These are phyloP conservation scores for Malaclemys terrapin DNA, from an alignment of 2,113 vertebrate genomes.

Conservation along the genomic window DNA sequence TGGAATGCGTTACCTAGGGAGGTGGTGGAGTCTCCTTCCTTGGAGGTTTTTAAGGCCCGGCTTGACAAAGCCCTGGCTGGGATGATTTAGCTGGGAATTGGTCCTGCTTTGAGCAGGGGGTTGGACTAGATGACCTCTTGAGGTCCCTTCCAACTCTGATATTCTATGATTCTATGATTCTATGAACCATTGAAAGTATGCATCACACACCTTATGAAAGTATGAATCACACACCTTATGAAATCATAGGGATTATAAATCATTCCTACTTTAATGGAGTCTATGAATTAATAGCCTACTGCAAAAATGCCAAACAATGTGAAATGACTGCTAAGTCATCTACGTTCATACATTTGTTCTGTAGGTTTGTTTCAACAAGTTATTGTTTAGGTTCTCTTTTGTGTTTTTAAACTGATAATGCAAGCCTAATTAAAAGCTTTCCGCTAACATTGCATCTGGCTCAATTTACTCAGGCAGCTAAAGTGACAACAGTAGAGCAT, in stretches of 20 bases:
- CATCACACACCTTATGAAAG: neutral
- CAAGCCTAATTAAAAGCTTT: neutral
- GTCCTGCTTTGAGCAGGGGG: too few relatives aligned
- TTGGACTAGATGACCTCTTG: too few relatives aligned
- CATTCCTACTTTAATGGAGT: neutral
- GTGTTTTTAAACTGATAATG: neutral
- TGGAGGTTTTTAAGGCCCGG: too few relatives aligned
- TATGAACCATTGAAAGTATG: constrained; percentile 3
- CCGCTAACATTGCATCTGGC: neutral
- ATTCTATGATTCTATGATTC: too few relatives aligned
- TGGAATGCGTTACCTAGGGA: too few relatives aligned
- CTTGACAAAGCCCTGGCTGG: too few relatives aligned
- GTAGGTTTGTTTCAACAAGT: neutral
- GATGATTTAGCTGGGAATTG: too few relatives aligned
- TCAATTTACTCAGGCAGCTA: neutral
- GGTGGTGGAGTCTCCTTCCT: too few relatives aligned
- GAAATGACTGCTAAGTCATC: neutral
- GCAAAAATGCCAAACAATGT: neutral
- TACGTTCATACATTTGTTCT: neutral
- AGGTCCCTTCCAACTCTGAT: too few relatives aligned
- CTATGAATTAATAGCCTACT: neutral
- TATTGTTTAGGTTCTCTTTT: neutral
- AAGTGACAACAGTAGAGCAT: neutral
- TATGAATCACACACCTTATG: neutral
- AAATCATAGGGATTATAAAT: constrained; percentile 10